Evolutionary conservation across 2,797 vertebrate genomes (phyloP), one percentile per base, ranked within the genome.

Genomic region (Anniella stebbinsi): DNA sequence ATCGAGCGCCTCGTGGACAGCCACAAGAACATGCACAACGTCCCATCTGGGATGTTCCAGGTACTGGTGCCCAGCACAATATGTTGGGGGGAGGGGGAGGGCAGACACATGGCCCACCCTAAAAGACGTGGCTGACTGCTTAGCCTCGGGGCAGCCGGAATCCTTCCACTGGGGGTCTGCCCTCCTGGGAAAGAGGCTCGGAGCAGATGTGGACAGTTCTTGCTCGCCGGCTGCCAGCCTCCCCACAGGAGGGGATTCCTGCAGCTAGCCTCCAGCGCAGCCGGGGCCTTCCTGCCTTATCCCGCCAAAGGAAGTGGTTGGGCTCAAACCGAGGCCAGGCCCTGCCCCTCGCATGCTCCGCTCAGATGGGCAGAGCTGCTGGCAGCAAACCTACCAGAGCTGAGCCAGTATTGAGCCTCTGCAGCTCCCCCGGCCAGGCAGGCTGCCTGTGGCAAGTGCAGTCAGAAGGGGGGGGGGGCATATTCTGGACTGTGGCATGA

Each of bases 41-140:
- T 94, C 7, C 87, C 87, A 0, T 6, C 73, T 2, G 25, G 10
- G 36, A 90, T 92, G 88, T 94, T 93, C 85, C 83, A 92, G 94
- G 94, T 94, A 92, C 0, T 1, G 15, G 23, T 28, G 63, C 25
- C 48, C 33, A n/a, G 36, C 7, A 7, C 15, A 12, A 18, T 30
- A 0, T 30, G 67, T 1, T 2, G 1, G 75, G 45, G 1, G 28
- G 36, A 4, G 30, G 41, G 15, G 48, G 30, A 2, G 41, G 15
- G 48, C 21, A 2, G 33, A 28, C 33, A n/a, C 83, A 11, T 8
- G 1, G 9, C 15, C 48, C 30, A 48, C 48, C 84, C 28, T 12
- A 3, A 38, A 4, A 17, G 72, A 15, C n/a, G 3, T 3, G 33
- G 69, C 33, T n/a, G 33, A 36, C 70, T 15, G 70, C 70, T 17